Base-by-base conservation (phyloP, 1,140 invertebrate species). In the Drosophila nasuta region DNA sequence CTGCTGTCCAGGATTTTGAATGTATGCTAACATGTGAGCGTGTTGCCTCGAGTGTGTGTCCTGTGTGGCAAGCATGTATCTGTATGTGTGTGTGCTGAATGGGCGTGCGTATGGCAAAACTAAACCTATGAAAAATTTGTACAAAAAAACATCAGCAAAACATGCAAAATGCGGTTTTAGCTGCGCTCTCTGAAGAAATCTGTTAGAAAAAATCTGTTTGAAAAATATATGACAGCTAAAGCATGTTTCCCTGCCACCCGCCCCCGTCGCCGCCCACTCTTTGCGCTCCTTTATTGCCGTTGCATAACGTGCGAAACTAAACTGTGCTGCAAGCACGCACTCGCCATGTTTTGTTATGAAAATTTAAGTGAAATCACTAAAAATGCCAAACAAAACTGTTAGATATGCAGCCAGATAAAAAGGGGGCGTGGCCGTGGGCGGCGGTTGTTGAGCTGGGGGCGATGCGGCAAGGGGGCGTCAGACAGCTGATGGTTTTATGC, bases 341-440 rank as follows among this genome's bases (percentile, higher is more conserved):
- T 89, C 57, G 64, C 62, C 81, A 81, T 89, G 88, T 88, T 89
- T 88, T 88, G 85, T 88, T 88, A 88, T 88, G 85, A 88, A 88
- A 88, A 88, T 88, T 88, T 88, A 89, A 88, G 85, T 88, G 85
- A 88, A 88, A 89, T 88, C 85, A 88, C 85, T 85, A 78, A 88
- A 87, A 88, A 88, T 88, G 85, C 75, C 85, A 88, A 88, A 88
- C 85, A 88, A 89, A 88, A 88, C 85, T 70, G 78, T 68, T 43
- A 79, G 72, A 78, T 74, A 85, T 89, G 81, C 85, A 81, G 77
- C 80, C 75, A 78, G 65, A 70, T 75, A 82, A 5, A 13, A 33
- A 10, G 20, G n/a, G 15, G 30, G 35, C 51, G 13, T n/a, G 54
- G 10, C 30, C 3, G 17, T 4, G 25, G 35, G 8, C 13, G 52